These are phyloP conservation scores for Pipistrellus kuhlii DNA, from an alignment of 2,797 vertebrate genomes.

Conservation along the genomic window DNA sequence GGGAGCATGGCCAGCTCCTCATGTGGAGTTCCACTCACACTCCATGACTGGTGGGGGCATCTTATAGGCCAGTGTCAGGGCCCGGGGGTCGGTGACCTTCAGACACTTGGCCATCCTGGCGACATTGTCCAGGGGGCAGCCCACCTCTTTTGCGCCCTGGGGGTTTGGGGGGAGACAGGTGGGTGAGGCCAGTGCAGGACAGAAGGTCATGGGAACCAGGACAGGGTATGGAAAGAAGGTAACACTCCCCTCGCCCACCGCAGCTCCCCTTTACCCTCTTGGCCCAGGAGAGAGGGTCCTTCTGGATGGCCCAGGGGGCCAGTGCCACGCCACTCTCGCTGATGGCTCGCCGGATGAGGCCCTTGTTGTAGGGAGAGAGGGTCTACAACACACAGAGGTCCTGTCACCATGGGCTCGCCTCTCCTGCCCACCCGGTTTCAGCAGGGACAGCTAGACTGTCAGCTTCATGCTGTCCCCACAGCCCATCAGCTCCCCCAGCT, in stretches of 20 bases:
- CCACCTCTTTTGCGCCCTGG: constrained; percentile 90
- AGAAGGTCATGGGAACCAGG: accelerated
- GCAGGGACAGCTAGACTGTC: too few species aligned
- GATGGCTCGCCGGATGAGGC: constrained; percentile 94
- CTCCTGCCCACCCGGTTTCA: not conserved
- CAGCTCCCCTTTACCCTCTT: constrained; percentile 87
- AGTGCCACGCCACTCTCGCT: constrained; percentile 93
- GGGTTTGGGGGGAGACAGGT: accelerated
- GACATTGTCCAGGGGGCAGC: constrained; percentile 88
- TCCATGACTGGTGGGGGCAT: constrained; percentile 78
- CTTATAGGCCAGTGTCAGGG: constrained; percentile 90
- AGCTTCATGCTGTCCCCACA: too few species aligned
- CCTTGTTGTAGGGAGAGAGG: constrained; percentile 93
- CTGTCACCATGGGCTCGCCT: not conserved
- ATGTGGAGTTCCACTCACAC: constrained; percentile 76
- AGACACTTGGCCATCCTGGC: constrained; percentile 89
- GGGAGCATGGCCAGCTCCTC: accelerated
- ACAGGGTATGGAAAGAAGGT: accelerated
- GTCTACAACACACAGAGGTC: constrained; percentile 85
- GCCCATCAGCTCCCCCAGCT: too few species aligned
- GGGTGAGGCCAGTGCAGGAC: not conserved
- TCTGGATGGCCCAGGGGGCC: constrained; percentile 93
- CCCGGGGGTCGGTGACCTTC: constrained; percentile 87
- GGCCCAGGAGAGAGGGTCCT: constrained; percentile 89
- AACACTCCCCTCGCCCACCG: not conserved